Base-by-base conservation (phyloP, 2,797 vertebrate species). In the Pangasius larnaudii region DNA sequence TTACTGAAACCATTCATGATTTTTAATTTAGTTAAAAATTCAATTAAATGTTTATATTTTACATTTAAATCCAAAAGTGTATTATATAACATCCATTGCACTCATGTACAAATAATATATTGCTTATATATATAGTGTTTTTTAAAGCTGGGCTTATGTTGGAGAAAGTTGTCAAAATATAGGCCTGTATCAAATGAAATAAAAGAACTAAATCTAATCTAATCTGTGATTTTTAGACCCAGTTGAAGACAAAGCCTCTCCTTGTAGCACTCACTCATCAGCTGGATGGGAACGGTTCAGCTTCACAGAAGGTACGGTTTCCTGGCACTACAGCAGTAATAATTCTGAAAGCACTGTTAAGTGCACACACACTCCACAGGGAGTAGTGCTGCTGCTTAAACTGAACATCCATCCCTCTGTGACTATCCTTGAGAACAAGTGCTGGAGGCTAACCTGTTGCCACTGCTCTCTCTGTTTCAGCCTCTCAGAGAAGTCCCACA, bases 301-400 rank as follows among this genome's bases (percentile, higher is more conserved):
- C 91, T 95, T 95, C 75, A 92, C 95, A 0, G 96, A 97, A 92
- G 96, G 97, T 97, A 93, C 82, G 63, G 46, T 69, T 84, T 84
- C 49, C 65, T 36, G 30, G 82, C 30, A 24, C 91, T 65, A 75
- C 75, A 67, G 42, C 87, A 89, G 86, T 78, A 80, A 53, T 84
- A 69, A 69, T 36, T 19, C 42, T 33, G 36, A 82, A 61, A 82
- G 79, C 58, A 46, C 58, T 42, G 9, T 67, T 67, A 84, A 67
- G 61, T 51, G 42, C 79, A 88, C 82, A 65, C 63, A 84, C 46
- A 36, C 82, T 9, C 46, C 19, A n/a, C 51, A 27, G 83, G 22
- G 49, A 27, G 33, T 53, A 24, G 0, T 46, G 33, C 69, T 51
- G 22, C 74, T 5, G 18, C 13, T 84, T 84, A 84, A 42, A 58